Percentiles rank a stretch among this genome's conserved stretches.
Conservation (phyloP, 1,140 invertebrate species). For the Grapholita molesta region DNA sequence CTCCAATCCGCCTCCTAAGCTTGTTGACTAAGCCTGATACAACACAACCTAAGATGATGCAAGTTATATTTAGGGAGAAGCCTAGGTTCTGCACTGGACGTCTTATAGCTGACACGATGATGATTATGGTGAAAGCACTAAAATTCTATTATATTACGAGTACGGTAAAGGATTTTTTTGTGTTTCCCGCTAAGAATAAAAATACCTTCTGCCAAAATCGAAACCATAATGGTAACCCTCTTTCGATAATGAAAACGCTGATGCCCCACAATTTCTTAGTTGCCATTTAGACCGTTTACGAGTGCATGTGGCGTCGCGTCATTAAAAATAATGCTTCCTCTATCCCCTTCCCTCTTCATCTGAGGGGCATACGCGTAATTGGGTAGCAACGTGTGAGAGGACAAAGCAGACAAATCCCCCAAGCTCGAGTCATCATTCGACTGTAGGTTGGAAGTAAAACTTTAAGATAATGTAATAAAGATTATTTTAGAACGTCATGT, state of each 20-base stretch:
- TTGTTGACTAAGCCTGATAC: too few relatives aligned
- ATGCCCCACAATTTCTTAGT: neutral
- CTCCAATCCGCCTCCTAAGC: too few relatives aligned
- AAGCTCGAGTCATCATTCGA: neutral
- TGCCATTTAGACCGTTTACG: neutral
- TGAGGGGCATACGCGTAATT: neutral
- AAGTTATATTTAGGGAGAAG: too few relatives aligned
- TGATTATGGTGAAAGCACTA: too few relatives aligned
- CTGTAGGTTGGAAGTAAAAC: neutral
- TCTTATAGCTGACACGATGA: too few relatives aligned
- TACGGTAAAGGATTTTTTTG: too few relatives aligned
- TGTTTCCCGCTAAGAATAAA: too few relatives aligned
- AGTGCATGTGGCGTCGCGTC: neutral
- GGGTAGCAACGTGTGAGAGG: neutral
- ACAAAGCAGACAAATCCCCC: neutral
- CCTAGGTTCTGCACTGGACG: too few relatives aligned
- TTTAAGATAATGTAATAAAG: neutral
- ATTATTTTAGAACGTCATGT: neutral
- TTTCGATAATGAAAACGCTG: neutral
- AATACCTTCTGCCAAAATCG: neutral
- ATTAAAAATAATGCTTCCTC: conserved; percentile 1
- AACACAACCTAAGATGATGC: too few relatives aligned
- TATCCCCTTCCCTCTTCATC: neutral
- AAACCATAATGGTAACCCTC: neutral
- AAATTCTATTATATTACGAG: too few relatives aligned